These are phyloP conservation scores for Eulemur coronatus DNA, from an alignment of 2,797 vertebrate species.

Conservation along the genomic window DNA sequence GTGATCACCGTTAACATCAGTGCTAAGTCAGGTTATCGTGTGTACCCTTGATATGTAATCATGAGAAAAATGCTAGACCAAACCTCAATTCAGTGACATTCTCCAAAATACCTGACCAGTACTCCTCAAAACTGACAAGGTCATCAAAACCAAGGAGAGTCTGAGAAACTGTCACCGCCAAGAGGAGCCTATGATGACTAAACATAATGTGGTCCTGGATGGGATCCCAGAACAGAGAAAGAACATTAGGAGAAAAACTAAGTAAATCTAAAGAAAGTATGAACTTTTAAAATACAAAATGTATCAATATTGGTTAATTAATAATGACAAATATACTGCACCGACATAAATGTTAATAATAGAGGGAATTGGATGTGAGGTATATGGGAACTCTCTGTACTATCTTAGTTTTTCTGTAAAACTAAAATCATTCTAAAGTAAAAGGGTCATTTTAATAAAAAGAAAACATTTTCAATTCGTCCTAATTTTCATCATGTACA, in stretches of 20 bases:
- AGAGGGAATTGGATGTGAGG: neutral
- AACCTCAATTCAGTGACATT: neutral
- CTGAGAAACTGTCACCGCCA: neutral
- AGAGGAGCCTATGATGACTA: neutral
- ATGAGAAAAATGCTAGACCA: neutral
- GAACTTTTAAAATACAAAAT: neutral
- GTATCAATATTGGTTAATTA: neutral
- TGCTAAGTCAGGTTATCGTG: neutral
- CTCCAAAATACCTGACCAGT: neutral
- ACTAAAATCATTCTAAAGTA: neutral
- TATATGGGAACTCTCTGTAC: neutral
- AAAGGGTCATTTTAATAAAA: neutral
- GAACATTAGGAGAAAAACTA: neutral
- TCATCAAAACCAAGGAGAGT: neutral
- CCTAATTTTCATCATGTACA: neutral
- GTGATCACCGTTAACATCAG: neutral
- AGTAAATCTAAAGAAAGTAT: neutral
- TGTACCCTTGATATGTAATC: neutral
- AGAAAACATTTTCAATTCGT: neutral
- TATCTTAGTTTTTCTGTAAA: neutral
- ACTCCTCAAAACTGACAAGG: neutral
- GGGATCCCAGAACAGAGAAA: neutral
- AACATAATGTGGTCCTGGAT: neutral
- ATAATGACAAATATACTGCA: neutral
- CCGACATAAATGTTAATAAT: neutral